Percentiles rank a stretch among this genome's conserved stretches.
These are phyloP conservation scores for Nephila pilipes DNA, from an alignment of 1,140 invertebrate genomes.

Conservation along the genomic window DNA sequence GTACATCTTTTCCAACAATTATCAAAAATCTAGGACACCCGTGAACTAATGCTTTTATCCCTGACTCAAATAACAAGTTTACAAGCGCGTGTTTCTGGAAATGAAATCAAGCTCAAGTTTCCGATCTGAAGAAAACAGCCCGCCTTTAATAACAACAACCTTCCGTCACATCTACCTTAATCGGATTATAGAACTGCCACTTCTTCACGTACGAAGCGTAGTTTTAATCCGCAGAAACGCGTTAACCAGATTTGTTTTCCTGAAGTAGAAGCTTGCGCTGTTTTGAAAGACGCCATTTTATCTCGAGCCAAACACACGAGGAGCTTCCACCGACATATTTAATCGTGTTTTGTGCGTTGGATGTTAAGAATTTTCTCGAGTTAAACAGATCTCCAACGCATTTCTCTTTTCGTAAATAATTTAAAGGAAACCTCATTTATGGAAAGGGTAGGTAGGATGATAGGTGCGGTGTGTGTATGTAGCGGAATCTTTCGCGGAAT, in stretches of 20 bases:
- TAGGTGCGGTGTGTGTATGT: not conserved
- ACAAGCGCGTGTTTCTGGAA: not conserved
- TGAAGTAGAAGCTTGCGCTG: not conserved
- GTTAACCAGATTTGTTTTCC: constrained; percentile 32
- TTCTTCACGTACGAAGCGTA: not conserved
- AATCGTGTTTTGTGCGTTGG: not conserved
- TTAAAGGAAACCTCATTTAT: not conserved
- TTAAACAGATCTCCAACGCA: not conserved
- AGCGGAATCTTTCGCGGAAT: not conserved
- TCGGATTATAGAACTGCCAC: constrained; percentile 30
- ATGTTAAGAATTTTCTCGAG: not conserved
- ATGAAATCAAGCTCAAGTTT: not conserved
- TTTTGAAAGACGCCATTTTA: not conserved
- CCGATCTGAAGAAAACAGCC: constrained; percentile 19
- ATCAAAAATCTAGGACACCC: not conserved
- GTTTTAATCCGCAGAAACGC: constrained; percentile 11
- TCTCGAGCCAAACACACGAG: not conserved
- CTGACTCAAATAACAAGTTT: not conserved
- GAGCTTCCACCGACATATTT: not conserved
- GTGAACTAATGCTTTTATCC: not conserved
- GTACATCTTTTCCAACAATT: not conserved
- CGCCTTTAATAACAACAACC: constrained; percentile 10
- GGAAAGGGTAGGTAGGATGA: not conserved
- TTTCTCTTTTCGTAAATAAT: not conserved
- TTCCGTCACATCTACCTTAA: constrained; percentile 28